phyloP scores from a whole-genome alignment of 1,140 invertebrate species.

The Chymomyza costata region DNA sequence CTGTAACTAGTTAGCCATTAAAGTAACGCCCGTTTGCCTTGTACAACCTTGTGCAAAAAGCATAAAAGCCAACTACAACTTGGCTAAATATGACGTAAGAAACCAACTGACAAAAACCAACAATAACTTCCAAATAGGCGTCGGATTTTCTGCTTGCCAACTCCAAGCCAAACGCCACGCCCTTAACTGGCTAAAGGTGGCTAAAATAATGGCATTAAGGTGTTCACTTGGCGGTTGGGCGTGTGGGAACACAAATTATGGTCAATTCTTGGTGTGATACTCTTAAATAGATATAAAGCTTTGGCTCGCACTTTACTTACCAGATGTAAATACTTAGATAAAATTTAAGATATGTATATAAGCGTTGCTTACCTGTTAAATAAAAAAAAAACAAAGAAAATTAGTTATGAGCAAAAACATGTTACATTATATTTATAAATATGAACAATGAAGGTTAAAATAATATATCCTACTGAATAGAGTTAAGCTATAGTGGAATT shows the following conservation, averaged over 20 bases:
- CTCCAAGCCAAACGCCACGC: slow-evolving; percentile 42
- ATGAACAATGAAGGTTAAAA: no score
- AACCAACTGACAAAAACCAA: slow-evolving; percentile 14
- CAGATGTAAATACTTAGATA: slow-evolving; percentile 43
- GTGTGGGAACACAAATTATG: slow-evolving; percentile 63
- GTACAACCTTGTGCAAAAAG: slow-evolving; percentile 65
- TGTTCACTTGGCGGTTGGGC: slow-evolving; percentile 12
- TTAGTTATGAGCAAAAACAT: no score
- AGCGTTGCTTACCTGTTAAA: slow-evolving; percentile 47
- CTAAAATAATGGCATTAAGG: no score
- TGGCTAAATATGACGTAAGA: slow-evolving; percentile 51
- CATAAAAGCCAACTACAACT: slow-evolving; percentile 4
- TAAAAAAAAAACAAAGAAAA: slow-evolving; percentile 29
- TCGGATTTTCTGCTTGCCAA: slow-evolving; percentile 41
- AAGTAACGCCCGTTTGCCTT: slow-evolving; percentile 69
- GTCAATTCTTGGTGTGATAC: slow-evolving; percentile 56
- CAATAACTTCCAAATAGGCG: slow-evolving; percentile 36
- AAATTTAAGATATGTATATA: slow-evolving; percentile 17
- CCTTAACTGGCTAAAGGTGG: slow-evolving; percentile 7
- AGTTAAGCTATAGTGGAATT: no score
- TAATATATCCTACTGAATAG: no score
- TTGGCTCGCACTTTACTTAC: slow-evolving; percentile 52
- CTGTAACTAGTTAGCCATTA: slow-evolving; percentile 61
- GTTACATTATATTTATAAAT: no score
- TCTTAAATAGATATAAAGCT: slow-evolving; percentile 38